Percentiles rank a stretch among this genome's conserved stretches.
phyloP scores from a whole-genome alignment of 2,113 vertebrate species.

The Riparia riparia region DNA sequence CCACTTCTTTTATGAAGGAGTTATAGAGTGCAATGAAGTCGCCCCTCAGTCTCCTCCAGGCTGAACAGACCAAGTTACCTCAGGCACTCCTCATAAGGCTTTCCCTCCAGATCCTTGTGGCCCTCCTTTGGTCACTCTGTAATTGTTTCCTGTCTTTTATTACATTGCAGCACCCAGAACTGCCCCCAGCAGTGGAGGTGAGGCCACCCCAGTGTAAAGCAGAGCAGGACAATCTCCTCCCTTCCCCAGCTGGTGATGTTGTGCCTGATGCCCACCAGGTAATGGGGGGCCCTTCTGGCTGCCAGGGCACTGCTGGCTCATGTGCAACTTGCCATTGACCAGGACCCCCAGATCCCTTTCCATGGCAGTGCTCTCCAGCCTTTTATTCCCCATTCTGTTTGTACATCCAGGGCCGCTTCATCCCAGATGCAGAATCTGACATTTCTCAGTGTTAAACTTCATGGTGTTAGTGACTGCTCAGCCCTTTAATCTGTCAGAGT shows the following conservation, averaged over 20 bases:
- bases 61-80: not conserved
- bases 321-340: fast-evolving
- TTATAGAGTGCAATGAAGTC: fast-evolving
- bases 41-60: not conserved
- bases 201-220: fast-evolving
- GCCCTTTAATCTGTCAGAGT: not conserved
- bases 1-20: not conserved
- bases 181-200: fast-evolving
- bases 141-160: not conserved
- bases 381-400: not conserved
- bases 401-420: not conserved
- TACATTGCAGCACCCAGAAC: fast-evolving
- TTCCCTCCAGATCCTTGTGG: not conserved
- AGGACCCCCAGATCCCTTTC: not conserved
- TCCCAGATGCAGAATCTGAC: fast-evolving
- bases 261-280: fast-evolving
- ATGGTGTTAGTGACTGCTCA: not conserved
- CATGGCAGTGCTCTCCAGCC: fast-evolving
- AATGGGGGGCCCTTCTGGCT: fast-evolving
- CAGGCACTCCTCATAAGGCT: fast-evolving
- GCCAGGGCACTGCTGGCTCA: not conserved
- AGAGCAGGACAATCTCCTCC: fast-evolving
- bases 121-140: not conserved
- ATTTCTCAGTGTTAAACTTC: not conserved
- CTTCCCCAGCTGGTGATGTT: fast-evolving